Conservation (phyloP, 2,888 invertebrate species). For the Eurois occulta region DNA sequence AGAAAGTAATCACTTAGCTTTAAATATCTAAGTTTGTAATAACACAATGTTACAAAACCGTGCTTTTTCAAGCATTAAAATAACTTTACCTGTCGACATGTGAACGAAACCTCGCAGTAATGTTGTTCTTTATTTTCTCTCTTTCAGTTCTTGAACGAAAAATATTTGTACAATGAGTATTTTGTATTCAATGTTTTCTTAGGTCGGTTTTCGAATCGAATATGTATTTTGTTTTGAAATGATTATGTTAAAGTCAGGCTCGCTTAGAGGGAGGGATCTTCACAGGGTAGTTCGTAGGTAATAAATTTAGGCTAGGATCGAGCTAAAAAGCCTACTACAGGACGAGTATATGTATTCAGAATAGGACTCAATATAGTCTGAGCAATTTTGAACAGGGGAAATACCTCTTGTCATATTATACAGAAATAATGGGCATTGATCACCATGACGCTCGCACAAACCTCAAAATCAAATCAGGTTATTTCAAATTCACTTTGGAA, state of each 20-base stretch:
- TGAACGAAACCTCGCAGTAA: background rate
- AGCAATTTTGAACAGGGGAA: background rate
- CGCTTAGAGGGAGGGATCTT: background rate
- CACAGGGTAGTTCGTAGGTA: background rate
- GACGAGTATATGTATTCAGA: background rate
- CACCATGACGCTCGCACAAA: background rate
- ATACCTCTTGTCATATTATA: background rate
- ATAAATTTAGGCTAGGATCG: background rate
- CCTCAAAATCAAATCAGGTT: background rate
- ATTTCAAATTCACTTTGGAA: background rate
- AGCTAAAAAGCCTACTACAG: background rate
- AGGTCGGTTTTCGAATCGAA: conserved; percentile 9
- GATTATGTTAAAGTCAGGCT: background rate
- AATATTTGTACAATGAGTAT: conserved; percentile 21
- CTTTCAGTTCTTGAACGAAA: background rate
- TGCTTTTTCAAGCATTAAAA: conserved; percentile 19
- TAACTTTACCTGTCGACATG: conserved; percentile 16
- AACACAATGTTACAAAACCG: background rate
- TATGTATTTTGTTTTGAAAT: conserved; percentile 5
- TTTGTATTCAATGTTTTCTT: conserved; percentile 29
- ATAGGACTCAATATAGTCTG: background rate
- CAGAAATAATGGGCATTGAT: background rate
- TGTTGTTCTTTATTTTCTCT: conserved; percentile 15
- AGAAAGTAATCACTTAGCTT: background rate
- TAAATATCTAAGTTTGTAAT: background rate